Evolutionary conservation across 1,140 invertebrate species (phyloP).

Genomic region (Helicorthomorpha holstii): DNA sequence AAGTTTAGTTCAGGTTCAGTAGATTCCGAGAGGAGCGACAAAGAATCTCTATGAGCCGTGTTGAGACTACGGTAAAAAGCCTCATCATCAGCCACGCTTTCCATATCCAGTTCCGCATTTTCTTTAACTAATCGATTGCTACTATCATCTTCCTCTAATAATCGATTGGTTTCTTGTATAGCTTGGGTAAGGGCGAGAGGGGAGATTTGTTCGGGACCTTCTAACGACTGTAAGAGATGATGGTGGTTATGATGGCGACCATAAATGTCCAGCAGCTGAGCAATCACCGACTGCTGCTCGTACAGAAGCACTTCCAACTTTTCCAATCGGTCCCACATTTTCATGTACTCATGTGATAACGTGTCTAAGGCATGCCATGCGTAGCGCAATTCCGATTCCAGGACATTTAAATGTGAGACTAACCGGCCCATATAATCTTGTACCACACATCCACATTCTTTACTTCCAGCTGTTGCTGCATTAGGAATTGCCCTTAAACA

Average conservation of each 20-base stretch:
- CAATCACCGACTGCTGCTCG: constrained; percentile 80
- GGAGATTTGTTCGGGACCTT: not conserved
- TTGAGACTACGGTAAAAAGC: constrained; percentile 75
- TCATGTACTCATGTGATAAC: constrained; percentile 76
- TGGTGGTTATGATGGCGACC: not conserved
- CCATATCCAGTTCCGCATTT: not conserved
- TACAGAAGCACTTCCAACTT: constrained; percentile 73
- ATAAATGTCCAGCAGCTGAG: constrained; percentile 67
- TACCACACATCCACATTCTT: constrained; percentile 36
- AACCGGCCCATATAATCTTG: constrained; percentile 77
- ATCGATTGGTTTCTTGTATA: constrained; percentile 13
- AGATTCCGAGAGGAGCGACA: constrained; percentile 6
- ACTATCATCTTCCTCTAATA: not conserved
- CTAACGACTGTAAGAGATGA: not conserved
- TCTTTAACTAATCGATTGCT: constrained; percentile 5
- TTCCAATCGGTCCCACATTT: constrained; percentile 83
- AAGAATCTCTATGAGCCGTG: constrained; percentile 62
- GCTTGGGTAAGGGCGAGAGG: constrained; percentile 13
- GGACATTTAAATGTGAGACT: constrained; percentile 59
- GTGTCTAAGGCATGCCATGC: constrained; percentile 80
- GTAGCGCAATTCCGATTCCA: constrained; percentile 77
- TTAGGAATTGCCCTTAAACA: too few relatives aligned
- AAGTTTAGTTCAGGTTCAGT: constrained; percentile 6
- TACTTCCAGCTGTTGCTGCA: too few relatives aligned
- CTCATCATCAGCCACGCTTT: constrained; percentile 50